These are phyloP conservation scores for Callipepla californica DNA, from an alignment of 2,113 vertebrate genomes.

Conservation along the genomic window DNA sequence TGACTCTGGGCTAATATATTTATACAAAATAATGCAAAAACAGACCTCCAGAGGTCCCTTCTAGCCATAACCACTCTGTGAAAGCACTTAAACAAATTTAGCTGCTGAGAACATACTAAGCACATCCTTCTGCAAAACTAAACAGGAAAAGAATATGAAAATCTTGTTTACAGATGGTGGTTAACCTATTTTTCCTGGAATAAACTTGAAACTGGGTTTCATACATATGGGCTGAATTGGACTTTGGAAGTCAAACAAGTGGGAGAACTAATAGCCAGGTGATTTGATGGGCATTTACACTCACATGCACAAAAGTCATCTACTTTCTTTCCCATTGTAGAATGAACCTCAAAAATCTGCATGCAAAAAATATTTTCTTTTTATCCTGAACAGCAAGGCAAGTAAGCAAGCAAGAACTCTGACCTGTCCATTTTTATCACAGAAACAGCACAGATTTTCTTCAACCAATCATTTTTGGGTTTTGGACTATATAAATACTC, in stretches of 20 bases:
- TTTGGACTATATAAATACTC: not conserved
- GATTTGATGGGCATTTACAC: not conserved
- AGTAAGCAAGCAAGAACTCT: not conserved
- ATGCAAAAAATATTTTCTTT: not conserved
- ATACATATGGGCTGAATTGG: not conserved
- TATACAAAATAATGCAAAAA: not conserved
- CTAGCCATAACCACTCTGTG: not conserved
- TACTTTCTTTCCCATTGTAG: fast-evolving
- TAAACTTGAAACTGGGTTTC: not conserved
- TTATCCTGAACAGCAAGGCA: not conserved
- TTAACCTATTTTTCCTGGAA: not conserved
- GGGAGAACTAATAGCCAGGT: not conserved
- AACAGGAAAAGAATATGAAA: not conserved
- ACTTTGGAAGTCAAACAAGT: not conserved
- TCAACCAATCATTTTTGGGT: not conserved
- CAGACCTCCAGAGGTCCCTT: not conserved
- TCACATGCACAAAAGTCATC: not conserved
- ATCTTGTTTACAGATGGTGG: not conserved
- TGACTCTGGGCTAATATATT: not conserved
- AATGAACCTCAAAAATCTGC: not conserved
- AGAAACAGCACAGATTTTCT: not conserved
- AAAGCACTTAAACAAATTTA: not conserved
- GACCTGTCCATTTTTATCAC: not conserved
- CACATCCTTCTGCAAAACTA: not conserved
- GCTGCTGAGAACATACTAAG: not conserved